Conservation (phyloP, 2,888 invertebrate species). For the Ornithoptera priamus region DNA sequence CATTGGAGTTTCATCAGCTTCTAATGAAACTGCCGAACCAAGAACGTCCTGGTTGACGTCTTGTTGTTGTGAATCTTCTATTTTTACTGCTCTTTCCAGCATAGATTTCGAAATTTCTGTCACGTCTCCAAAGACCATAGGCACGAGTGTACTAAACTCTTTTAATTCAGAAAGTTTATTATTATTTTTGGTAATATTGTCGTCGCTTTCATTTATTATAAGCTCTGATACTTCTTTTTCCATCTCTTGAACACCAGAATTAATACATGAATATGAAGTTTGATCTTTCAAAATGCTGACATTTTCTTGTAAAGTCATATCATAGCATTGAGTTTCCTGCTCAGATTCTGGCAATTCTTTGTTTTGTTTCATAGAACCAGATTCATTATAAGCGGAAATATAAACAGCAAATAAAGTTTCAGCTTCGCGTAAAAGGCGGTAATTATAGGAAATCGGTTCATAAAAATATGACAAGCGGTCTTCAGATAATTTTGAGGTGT, state of each 20-base stretch:
- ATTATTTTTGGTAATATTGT: slow-evolving; percentile 43
- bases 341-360: slow-evolving; percentile 13
- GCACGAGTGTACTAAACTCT: slow-evolving; percentile 43
- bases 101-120: slow-evolving; percentile 32
- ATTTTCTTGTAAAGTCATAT: background rate
- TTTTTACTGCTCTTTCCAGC: slow-evolving; percentile 29
- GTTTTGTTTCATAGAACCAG: background rate
- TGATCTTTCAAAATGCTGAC: background rate
- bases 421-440: slow-evolving; percentile 18
- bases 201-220: slow-evolving; percentile 33
- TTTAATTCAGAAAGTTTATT: background rate
- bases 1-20: background rate
- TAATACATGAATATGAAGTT: background rate
- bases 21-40: background rate
- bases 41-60: slow-evolving; percentile 30
- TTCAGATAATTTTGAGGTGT: background rate
- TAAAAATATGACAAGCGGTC: slow-evolving; percentile 1
- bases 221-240: background rate
- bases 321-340: background rate
- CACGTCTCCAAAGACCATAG: slow-evolving; percentile 55
- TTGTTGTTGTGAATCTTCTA: slow-evolving; percentile 16
- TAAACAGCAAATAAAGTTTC: slow-evolving; percentile 39
- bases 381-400: background rate
- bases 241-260: background rate
- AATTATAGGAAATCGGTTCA: slow-evolving; percentile 18